Base-by-base conservation (phyloP, 2,113 vertebrate genomes). In the Thunnus maccoyii region DNA sequence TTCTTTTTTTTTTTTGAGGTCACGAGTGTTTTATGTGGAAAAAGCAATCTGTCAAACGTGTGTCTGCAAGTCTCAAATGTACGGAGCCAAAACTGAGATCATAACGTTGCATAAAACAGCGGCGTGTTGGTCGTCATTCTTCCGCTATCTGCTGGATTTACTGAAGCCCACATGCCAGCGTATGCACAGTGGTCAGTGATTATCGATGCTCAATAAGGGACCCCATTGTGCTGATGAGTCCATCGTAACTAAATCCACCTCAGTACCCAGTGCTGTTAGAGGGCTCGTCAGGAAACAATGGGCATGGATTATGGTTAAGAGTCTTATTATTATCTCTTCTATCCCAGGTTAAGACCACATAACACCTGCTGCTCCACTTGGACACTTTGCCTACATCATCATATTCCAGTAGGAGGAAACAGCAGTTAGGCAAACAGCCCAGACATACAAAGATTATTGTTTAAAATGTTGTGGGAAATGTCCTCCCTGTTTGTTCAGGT, bases 311-410 rank as follows among this genome's bases (percentile, higher is more conserved):
- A 89, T 25, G 16, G 63, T 48, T 90, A 94, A 91, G 92, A 91
- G 77, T 73, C 83, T 92, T 94, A 92, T 81, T 83, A 78, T 88
- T 76, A 92, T 93, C 92, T 82, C 80, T 25, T 84, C 73, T 22
- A 81, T 84, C 86, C 80, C 64, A 77, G 66, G 77, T 89, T 86
- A 93, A 88, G 58, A 80, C 86, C 70, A 72, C 41, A 10, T 18
- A 80, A 78, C 84, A 89, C 85, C 89, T 90, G 89, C 80, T 90
- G 84, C 84, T 91, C 83, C 84, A 88, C 58, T 74, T 77, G 57
- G 54, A 80, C 64, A 36, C 67, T 76, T 57, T 83, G 76, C 76
- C 17, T n/a, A 67, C 81, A 76, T 92, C 88, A 89, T 90, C 89
- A 84, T 83, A 75, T 87, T 83, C 22, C 13, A 17, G 50, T 65